These are phyloP conservation scores for Gerosis bhagava DNA, from an alignment of 2,888 invertebrate species.

Conservation along the genomic window DNA sequence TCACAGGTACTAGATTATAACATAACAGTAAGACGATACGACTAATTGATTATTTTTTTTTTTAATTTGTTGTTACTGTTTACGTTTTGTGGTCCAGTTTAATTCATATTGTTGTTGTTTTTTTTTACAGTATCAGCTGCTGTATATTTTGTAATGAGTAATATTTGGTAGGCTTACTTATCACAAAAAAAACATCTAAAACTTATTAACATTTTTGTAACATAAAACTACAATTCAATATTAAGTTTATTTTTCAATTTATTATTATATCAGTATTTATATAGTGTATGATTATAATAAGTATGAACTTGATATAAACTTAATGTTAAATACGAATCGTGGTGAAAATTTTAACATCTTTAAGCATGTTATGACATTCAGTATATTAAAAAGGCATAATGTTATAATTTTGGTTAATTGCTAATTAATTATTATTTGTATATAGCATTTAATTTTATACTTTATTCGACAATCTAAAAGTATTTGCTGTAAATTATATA, in stretches of 20 bases:
- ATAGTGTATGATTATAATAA: neutral
- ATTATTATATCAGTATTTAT: constrained; percentile 1
- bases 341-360: constrained; percentile 15
- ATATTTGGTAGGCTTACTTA: no score
- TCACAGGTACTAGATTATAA: constrained; percentile 44
- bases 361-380: constrained; percentile 28
- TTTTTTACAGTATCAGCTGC: constrained; percentile 18
- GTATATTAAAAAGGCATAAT: constrained; percentile 18
- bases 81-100: no score
- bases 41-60: constrained; percentile 32
- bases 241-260: constrained; percentile 21
- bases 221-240: constrained; percentile 17
- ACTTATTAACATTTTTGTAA: constrained; percentile 23
- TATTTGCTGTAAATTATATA: constrained; percentile 16
- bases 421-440: constrained; percentile 18
- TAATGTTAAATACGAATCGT: constrained; percentile 20
- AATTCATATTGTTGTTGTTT: no score
- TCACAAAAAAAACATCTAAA: no score
- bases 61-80: constrained; percentile 13
- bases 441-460: constrained; percentile 17
- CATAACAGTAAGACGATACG: constrained; percentile 31
- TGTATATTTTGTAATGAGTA: constrained; percentile 14
- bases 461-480: neutral
- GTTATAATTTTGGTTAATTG: constrained; percentile 4
- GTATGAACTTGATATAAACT: constrained; percentile 12